Evolutionary conservation across 30 jellyfish, hydroid and myxozoan species (phyloP).

Genomic region (Nemopilema nomurai): DNA sequence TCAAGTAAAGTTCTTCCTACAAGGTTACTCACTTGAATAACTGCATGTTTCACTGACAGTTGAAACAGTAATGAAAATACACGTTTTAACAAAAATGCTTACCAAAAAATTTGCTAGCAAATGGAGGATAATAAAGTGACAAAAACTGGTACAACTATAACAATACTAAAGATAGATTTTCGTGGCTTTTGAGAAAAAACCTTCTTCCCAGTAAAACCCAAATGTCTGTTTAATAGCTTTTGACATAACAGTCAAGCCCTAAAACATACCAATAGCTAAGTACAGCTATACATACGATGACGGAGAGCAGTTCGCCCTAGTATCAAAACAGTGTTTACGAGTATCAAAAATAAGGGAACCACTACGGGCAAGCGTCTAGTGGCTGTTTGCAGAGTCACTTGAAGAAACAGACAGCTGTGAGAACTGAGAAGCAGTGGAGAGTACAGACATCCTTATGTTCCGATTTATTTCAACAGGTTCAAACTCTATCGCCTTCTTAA

Average conservation of each 20-base stretch:
- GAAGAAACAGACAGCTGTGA: constrained; percentile 48
- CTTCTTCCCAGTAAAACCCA: neutral
- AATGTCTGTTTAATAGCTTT: neutral
- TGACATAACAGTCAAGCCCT: neutral
- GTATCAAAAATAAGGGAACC: neutral
- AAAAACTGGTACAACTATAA: too few relatives aligned
- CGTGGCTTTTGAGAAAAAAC: neutral
- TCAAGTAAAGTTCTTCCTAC: too few relatives aligned
- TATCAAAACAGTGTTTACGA: too few relatives aligned
- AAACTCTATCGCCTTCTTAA: constrained; percentile 56
- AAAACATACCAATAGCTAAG: neutral
- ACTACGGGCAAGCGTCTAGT: neutral
- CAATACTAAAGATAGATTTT: neutral
- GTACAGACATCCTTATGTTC: constrained; percentile 10
- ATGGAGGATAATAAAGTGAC: too few relatives aligned
- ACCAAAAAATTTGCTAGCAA: too few relatives aligned
- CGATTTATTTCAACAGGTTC: constrained; percentile 31
- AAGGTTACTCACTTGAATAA: too few relatives aligned
- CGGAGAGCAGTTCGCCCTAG: too few relatives aligned
- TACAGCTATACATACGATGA: too few relatives aligned
- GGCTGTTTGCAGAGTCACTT: constrained; percentile 27
- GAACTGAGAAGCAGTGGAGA: constrained; percentile 19
- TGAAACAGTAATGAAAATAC: too few relatives aligned
- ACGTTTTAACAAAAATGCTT: too few relatives aligned
- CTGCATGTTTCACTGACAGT: too few relatives aligned